Evolutionary conservation across 1,140 invertebrate genomes (phyloP).

Genomic region (Brachionus plicatilis): DNA sequence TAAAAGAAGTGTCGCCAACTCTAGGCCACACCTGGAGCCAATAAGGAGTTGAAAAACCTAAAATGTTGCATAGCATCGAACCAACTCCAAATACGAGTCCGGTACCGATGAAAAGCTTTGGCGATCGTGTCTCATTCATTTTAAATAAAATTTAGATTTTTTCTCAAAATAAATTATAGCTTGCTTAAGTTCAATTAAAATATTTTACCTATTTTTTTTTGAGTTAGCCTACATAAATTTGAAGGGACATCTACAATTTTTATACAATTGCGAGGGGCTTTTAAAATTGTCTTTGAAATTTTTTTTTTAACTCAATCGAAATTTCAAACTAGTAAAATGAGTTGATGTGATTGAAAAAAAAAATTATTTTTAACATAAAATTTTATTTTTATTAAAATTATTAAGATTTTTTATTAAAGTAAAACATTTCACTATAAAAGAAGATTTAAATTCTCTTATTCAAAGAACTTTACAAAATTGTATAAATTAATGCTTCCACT

Average conservation of each 20-base stretch:
- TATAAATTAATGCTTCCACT: constrained; percentile 32
- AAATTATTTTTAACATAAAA: not conserved
- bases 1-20: constrained; percentile 42
- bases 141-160: not conserved
- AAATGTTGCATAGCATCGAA: constrained; percentile 40
- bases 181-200: not conserved
- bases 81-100: constrained; percentile 11
- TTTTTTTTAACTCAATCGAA: not conserved
- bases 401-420: not conserved
- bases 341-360: not conserved
- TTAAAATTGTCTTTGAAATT: not conserved
- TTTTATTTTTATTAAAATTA: not conserved
- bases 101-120: constrained; percentile 32
- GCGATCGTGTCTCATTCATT: constrained; percentile 40
- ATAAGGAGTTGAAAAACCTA: constrained; percentile 43
- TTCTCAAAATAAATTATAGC: not conserved
- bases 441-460: constrained; percentile 10
- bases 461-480: constrained; percentile 34
- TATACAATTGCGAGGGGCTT: not conserved
- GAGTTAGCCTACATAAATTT: not conserved
- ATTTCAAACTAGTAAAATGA: not conserved
- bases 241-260: not conserved
- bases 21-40: constrained; percentile 44
- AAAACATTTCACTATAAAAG: not conserved
- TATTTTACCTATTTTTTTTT: not conserved